These are phyloP conservation scores for Pocillopora grandis DNA, from an alignment of 92 coral and sea anemone species.

Conservation along the genomic window DNA sequence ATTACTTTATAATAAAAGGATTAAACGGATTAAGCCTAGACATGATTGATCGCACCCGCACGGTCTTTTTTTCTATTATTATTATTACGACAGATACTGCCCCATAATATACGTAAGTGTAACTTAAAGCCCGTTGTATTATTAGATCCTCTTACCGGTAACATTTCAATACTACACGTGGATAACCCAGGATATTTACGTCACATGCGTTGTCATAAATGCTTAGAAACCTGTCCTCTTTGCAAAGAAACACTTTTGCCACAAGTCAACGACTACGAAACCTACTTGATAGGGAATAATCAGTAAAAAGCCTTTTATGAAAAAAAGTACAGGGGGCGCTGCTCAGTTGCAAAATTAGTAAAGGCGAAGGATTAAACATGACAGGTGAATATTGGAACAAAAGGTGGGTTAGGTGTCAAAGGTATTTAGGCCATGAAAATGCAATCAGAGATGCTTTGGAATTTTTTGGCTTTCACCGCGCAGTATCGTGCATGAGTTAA, in stretches of 20 bases:
- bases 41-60: no score
- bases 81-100: neutral
- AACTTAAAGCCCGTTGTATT: neutral
- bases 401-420: neutral
- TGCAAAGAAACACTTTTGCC: neutral
- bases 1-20: no score
- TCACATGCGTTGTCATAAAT: neutral
- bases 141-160: neutral
- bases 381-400: neutral
- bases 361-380: neutral
- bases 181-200: neutral
- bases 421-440: neutral
- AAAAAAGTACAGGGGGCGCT: neutral
- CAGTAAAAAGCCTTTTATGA: neutral
- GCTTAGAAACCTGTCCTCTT: neutral
- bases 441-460: neutral
- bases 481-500: neutral
- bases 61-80: no score
- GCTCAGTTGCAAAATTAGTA: neutral
- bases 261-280: neutral
- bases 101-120: neutral
- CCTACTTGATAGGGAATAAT: neutral
- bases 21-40: no score
- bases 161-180: conserved; percentile 3
- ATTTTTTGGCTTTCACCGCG: neutral